Evolutionary conservation across 1,140 invertebrate genomes (phyloP), one percentile per base, ranked within the genome.

Genomic region (Maniola jurtina): DNA sequence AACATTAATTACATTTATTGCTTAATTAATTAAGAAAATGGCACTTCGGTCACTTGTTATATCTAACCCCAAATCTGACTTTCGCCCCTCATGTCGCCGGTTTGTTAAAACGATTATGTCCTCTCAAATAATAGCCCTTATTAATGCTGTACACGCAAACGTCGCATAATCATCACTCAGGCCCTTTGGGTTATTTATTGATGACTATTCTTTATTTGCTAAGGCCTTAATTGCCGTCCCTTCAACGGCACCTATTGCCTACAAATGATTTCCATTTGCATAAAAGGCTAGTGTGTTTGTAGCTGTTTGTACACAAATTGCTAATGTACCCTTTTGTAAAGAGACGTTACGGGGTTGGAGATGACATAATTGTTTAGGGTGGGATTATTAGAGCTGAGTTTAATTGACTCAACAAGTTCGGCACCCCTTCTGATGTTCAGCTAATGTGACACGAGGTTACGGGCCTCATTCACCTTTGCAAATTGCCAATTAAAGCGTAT

Each of bases 371-470:
- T 86, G 81, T 81, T 85, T 76, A 77, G 84, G 84, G 82, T 80
- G 81, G 70, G 72, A 79, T 83, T 84, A 83, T 84, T 77, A 81
- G 77, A 73, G 70, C 69, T 76, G 69, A 76, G 74, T 81, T 86
- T 83, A 86, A 88, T 88, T 79, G 81, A 75, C 81, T 86, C 80
- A 86, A 89, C 80, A 86, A 85, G 82, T 85, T 80, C 80, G 69
- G 69, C 74, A 76, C 76, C 82, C 81, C 78, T 85, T 77, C 76
- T 73, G 73, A 77, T 80, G 64, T 72, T 70, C 75, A 71, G 74
- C 71, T 69, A 72, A 64, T 74, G 72, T 76, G 72, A 74, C 68
- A 67, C 58, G 73, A 75, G 68, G 60, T 72, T 71, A 68, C 64
- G 66, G 71, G 71, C 71, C 61, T 50, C 58, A 60, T 67, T 68